Conservation (phyloP, 1,140 invertebrate species). For the Anastatus disparis region DNA sequence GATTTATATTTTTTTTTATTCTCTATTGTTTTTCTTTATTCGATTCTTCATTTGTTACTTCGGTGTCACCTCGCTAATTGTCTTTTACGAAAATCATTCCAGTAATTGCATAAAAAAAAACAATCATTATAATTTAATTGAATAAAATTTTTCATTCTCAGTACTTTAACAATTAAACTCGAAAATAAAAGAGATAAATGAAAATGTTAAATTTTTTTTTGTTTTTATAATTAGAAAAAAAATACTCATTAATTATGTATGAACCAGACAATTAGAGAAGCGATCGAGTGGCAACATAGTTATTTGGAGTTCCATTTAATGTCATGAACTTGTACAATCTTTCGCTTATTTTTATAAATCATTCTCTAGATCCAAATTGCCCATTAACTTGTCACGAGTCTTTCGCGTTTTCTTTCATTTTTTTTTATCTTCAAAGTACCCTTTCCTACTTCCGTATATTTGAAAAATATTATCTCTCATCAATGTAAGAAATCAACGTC, state of each 20-base stretch:
- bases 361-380: conserved; percentile 22
- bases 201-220: background rate
- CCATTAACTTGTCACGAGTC: conserved; percentile 10
- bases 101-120: too few relatives aligned
- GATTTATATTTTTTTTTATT: background rate
- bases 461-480: background rate
- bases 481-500: conserved; percentile 22
- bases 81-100: background rate
- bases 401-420: background rate
- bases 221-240: background rate
- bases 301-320: conserved; percentile 5
- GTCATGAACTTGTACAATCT: background rate
- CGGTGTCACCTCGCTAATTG: conserved; percentile 7
- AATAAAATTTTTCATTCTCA: conserved; percentile 5
- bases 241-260: background rate
- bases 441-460: background rate
- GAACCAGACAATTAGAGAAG: conserved; percentile 29
- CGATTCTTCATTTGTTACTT: too few relatives aligned
- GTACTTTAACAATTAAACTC: conserved; percentile 10
- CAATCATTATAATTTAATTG: too few relatives aligned
- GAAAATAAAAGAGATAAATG: background rate
- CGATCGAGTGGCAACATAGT: conserved; percentile 27
- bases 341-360: background rate
- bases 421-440: background rate
- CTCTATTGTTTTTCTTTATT: too few relatives aligned